phyloP scores from a whole-genome alignment of 2,797 vertebrate genomes.

The Catharus ustulatus region DNA sequence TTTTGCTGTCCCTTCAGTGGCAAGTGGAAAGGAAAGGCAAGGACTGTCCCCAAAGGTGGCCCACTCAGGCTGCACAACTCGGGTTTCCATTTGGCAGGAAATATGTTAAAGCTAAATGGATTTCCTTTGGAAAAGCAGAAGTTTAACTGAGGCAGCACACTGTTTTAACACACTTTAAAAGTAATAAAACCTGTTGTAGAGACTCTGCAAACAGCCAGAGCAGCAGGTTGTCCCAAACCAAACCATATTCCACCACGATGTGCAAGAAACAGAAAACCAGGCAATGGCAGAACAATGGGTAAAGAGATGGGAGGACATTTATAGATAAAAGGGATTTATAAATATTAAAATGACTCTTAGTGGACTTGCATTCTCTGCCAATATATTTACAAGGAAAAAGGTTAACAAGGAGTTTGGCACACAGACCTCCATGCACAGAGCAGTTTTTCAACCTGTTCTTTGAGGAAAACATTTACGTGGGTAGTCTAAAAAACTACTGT shows the following conservation, averaged over 20 bases:
- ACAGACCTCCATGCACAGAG: background rate
- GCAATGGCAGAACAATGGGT: background rate
- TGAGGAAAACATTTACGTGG: background rate
- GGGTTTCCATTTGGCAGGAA: background rate
- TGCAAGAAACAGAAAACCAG: background rate
- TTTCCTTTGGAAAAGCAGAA: background rate
- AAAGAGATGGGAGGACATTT: background rate
- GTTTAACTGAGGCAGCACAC: background rate
- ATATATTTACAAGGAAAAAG: background rate
- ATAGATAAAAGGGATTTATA: conserved; percentile 1
- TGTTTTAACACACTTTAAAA: background rate
- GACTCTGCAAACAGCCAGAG: background rate
- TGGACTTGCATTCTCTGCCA: background rate
- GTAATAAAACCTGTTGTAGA: background rate
- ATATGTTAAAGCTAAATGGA: background rate
- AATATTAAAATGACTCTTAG: conserved; percentile 25
- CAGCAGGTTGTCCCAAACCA: background rate
- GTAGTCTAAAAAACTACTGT: background rate
- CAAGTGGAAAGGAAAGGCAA: background rate
- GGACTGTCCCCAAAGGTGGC: background rate
- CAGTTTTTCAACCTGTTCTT: background rate
- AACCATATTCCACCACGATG: fast-evolving
- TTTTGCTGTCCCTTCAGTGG: background rate
- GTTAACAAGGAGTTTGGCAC: background rate
- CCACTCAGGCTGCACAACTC: background rate